Evolutionary conservation across 2,888 invertebrate species (phyloP), one percentile per base, ranked within the genome.

Genomic region (Sinopyrophorus schimmeli): DNA sequence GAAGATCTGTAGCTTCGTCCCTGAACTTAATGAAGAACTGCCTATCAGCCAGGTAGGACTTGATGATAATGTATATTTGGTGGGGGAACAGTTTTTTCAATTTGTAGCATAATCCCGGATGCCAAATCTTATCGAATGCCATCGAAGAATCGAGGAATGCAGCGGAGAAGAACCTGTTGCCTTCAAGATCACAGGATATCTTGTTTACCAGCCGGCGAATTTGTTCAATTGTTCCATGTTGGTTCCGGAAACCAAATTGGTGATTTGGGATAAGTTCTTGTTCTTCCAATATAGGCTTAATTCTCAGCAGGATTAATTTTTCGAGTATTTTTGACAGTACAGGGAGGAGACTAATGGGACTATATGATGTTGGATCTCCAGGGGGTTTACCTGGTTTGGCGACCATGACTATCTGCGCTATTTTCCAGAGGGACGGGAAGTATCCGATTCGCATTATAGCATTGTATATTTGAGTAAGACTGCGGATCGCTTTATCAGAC

Each of bases 321-420:
- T 61, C 59, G 14, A 57, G 51, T 9, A 59, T 2, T 35, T 60
- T 62, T 0, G 51, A 59, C 3, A 60, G 12, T 3, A 52, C 40
- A 26, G 57, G 44, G 3, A 62, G 32, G 6, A 62, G 21, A 10
- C 43, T 56, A 27, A 64, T 62, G 1, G 57, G 57, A 32, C 47
- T 15, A 17, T 59, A 56, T 5, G 49, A 58, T 3, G 41, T 48
- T 16, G 41, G 17, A 20, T 53, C 47, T 14, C 40, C 34, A 3
- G 44, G 32, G 18, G 23, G 32, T 50, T 58, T 62, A 2, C 50
- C 52, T 12, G 53, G 54, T 40, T 61, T 61, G 6, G 39, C 34
- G 1, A 59, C 40, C 46, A 64, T 62, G 52, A 59, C 64, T 28
- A 58, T 37, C 7, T 23, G 39, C 0, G 59, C 61, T 3, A 60